Evolutionary conservation across 1,140 invertebrate genomes (phyloP).

Genomic region (Bombus affinis): DNA sequence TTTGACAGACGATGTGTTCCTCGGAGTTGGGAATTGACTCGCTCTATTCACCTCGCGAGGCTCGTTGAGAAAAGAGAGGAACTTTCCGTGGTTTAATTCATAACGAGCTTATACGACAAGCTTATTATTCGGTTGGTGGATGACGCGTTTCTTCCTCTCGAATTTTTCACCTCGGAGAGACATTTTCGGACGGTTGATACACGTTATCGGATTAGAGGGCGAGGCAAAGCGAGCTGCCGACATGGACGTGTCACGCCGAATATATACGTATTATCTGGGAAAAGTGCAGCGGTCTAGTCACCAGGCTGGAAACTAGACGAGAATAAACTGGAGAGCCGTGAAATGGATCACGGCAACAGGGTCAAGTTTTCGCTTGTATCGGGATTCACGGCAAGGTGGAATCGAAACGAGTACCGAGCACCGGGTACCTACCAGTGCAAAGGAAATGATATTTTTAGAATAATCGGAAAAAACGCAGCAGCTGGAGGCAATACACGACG

Average conservation of each 20-base stretch:
- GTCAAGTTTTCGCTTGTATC: slow-evolving; percentile 39
- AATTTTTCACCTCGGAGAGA: background rate
- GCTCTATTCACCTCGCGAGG: background rate
- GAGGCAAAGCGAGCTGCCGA: background rate
- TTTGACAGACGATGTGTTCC: background rate
- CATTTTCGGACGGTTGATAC: slow-evolving; percentile 13
- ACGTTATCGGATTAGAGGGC: slow-evolving; percentile 36
- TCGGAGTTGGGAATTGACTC: background rate
- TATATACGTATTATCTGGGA: slow-evolving; percentile 45
- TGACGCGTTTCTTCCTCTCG: background rate
- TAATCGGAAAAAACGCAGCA: background rate
- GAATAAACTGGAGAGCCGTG: slow-evolving; percentile 44
- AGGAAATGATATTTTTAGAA: background rate
- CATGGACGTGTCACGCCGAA: slow-evolving; percentile 11
- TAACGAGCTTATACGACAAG: background rate
- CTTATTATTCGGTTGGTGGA: background rate
- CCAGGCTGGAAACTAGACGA: slow-evolving; percentile 35
- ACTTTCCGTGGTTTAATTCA: background rate
- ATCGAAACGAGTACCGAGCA: background rate
- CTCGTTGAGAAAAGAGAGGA: background rate
- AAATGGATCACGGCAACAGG: slow-evolving; percentile 47
- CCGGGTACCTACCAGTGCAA: background rate
- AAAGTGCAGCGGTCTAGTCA: slow-evolving; percentile 37
- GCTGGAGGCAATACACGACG: background rate
- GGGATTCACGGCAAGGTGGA: background rate